Evolutionary conservation across 2,113 vertebrate genomes (phyloP).

Genomic region (Anarrhichthys ocellatus): DNA sequence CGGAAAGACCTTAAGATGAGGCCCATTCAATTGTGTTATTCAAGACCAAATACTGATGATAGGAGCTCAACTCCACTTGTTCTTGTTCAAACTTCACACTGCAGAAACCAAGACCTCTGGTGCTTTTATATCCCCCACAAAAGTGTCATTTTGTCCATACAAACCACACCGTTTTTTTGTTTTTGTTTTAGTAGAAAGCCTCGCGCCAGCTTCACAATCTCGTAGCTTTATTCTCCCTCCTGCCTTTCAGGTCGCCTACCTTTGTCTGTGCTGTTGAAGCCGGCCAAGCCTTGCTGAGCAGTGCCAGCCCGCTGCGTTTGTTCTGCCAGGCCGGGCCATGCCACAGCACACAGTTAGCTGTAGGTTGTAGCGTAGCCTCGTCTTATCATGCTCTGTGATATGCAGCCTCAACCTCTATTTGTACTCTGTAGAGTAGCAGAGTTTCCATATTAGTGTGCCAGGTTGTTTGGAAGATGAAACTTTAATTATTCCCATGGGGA

Average conservation of each 20-base stretch:
- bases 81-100: neutral
- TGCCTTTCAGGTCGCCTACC: conserved; percentile 67
- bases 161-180: neutral
- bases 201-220: conserved; percentile 15
- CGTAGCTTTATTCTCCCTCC: conserved; percentile 55
- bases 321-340: conserved; percentile 18
- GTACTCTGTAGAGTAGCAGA: conserved; percentile 5
- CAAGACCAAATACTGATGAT: neutral
- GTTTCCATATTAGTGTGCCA: conserved; percentile 56
- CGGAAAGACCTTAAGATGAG: too few species aligned
- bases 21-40: too few species aligned
- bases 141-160: neutral
- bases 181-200: neutral
- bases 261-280: conserved; percentile 61
- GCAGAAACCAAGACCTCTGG: neutral
- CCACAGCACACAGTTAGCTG: conserved; percentile 19
- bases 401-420: conserved; percentile 23
- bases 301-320: conserved; percentile 39
- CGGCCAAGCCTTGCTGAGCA: conserved; percentile 33
- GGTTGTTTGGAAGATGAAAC: conserved; percentile 48
- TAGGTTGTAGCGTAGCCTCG: conserved; percentile 21
- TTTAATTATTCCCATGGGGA: conserved; percentile 52
- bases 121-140: too few species aligned
- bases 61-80: neutral
- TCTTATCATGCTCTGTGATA: neutral